These are phyloP conservation scores for Catocala fraxini DNA, from an alignment of 2,888 invertebrate genomes.

Conservation along the genomic window DNA sequence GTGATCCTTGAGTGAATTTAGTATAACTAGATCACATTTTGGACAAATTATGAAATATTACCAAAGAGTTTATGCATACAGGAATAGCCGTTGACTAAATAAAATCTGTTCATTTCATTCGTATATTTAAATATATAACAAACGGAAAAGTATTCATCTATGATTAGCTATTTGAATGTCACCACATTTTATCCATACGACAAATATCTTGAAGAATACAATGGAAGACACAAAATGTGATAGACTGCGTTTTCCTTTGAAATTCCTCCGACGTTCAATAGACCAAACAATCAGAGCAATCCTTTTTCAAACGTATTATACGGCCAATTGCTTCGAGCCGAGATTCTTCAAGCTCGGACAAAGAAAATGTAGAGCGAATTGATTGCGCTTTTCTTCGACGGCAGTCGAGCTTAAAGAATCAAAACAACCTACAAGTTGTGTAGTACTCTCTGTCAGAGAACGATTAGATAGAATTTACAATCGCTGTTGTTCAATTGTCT, in stretches of 20 bases:
- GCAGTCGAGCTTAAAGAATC: conserved; percentile 13
- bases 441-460: background rate
- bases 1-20: too few species aligned
- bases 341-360: conserved; percentile 28
- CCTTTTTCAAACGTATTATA: conserved; percentile 29
- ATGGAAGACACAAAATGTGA: background rate
- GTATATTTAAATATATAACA: too few species aligned
- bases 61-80: too few species aligned
- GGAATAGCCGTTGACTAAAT: too few species aligned
- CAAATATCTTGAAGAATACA: background rate
- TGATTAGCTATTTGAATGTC: too few species aligned
- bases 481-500: too few species aligned
- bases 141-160: too few species aligned
- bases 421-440: background rate
- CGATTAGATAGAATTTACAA: too few species aligned
- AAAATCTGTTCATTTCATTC: too few species aligned
- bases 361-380: conserved; percentile 35
- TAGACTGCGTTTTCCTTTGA: conserved; percentile 16
- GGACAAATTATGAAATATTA: too few species aligned
- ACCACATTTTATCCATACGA: background rate
- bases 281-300: conserved; percentile 24
- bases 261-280: conserved; percentile 29
- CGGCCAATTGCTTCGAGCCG: conserved; percentile 41
- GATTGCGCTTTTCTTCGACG: conserved; percentile 30
- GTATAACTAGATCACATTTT: too few species aligned